Evolutionary conservation across 1,140 invertebrate species (phyloP), one percentile per base, ranked within the genome.

Genomic region (Riptortus pedestris): DNA sequence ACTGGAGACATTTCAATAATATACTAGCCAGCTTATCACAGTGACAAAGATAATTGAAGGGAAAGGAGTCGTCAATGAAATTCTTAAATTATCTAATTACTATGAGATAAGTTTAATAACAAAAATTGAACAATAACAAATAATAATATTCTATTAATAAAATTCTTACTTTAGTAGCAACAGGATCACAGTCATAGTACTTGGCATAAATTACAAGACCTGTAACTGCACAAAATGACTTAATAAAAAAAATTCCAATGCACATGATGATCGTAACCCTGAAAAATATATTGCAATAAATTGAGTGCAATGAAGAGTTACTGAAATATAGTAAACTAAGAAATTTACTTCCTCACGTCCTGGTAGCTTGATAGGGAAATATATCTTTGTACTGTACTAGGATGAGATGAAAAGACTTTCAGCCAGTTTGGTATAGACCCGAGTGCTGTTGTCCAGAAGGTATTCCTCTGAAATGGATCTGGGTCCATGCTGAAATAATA

Each of bases 351-450:
- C 73, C 81, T 75, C 65, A 86, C 85, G 71, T 79, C 78, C 74
- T 81, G 78, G 47, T 85, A 76, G 14, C 79, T 81, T 0, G 85
- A 81, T 63, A 90, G 73, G 0, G 89, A 83, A 67, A 88, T 83
- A 65, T 90, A 91, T 45, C 91, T 79, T 71, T 93, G 91, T 0
- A 93, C 85, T 81, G 91, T 88, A 9, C 89, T 88, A 75, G 93
- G 91, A 76, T 93, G 91, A 16, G 90, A 85, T 11, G 86, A 83
- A 72, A 90, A 90, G 63, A 89, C 85, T 27, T 85, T 82, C 0
- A 87, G 83, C 82, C 85, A 88, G 68, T 87, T 91, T 22, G 90
- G 79, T 71, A 83, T 85, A 0, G 87, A 87, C 0, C 91, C 91
- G 68, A 93, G 77, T 31, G 86, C 74, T 11, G 90, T 80, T 26